These are phyloP conservation scores for Macquaria ambigua DNA, from an alignment of 2,113 vertebrate genomes.

Conservation along the genomic window DNA sequence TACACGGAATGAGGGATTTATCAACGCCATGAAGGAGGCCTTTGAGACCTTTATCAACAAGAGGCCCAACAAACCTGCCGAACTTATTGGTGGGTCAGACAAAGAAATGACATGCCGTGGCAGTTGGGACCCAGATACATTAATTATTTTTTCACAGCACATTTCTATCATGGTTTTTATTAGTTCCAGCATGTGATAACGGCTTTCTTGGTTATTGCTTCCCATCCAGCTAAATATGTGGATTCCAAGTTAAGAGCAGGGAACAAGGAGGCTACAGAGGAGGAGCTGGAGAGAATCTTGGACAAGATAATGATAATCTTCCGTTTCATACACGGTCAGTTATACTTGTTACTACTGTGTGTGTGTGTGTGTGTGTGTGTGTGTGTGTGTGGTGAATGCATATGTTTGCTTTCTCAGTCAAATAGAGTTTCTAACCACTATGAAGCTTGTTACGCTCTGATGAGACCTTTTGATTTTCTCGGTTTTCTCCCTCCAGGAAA, in stretches of 20 bases:
- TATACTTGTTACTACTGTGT: too few species aligned
- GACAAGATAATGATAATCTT: constrained; percentile 99
- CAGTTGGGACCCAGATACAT: background rate
- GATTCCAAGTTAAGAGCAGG: constrained; percentile 98
- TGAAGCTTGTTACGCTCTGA: background rate
- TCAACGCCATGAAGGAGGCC: constrained; percentile 99
- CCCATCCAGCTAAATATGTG: constrained; percentile 92
- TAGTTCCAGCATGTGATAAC: constrained; percentile 12
- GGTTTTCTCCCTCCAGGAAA: constrained; percentile 85
- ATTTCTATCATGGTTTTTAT: constrained; percentile 4
- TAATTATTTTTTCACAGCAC: background rate
- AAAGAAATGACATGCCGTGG: background rate
- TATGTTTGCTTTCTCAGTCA: constrained; percentile 3
- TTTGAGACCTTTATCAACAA: constrained; percentile 99
- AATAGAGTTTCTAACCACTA: constrained; percentile 53
- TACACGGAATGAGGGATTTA: constrained; percentile 96
- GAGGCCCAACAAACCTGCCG: constrained; percentile 98
- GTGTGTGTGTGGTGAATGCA: background rate
- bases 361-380: background rate
- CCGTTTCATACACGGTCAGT: constrained; percentile 96
- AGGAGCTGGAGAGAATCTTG: constrained; percentile 98
- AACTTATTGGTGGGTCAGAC: constrained; percentile 91
- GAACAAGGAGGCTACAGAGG: constrained; percentile 99
- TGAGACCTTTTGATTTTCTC: background rate
- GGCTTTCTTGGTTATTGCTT: background rate